Base-by-base conservation (phyloP, 2,888 invertebrate genomes). In the Holacanthella duospinosa region DNA sequence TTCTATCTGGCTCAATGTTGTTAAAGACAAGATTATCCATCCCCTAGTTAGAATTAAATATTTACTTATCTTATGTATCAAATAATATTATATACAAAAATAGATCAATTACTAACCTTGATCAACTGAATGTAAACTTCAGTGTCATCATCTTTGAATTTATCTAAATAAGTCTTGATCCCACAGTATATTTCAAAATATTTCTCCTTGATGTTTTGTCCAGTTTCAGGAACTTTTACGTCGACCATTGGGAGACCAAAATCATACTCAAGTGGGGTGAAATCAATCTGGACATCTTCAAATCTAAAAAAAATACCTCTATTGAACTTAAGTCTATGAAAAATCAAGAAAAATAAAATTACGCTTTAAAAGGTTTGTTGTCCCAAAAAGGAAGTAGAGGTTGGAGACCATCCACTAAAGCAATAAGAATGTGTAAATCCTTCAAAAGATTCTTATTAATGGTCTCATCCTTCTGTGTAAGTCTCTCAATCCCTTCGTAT, bases 371-470 rank as follows among this genome's bases (percentile, higher is more conserved):
- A 24, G 76, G 72, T 29, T 77, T 76, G 75, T 87, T 87, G 28
- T 85, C 78, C 80, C 88, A 87, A 63, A 83, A 78, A 1, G 89
- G 89, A 64, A 92, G 77, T 62, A 87, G 80, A 59, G 81, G 79
- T 60, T 85, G 82, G 25, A 79, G 76, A 60, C 86, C 87, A 1
- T 85, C 82, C 64, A 91, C 75, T 55, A 84, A 78, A 12, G 86
- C 82, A 60, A 82, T 80, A 0, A 92, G 79, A 25, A 89, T 84
- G 71, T 81, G 83, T 68, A 93, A 80, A 59, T 84, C 82, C 44
- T 85, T 80, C 59, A 86, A 77, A 55, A 90, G 78, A 87, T 87
- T 59, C 87, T 70, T 44, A 82, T 80, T 74, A 86, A 78, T 1
- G 76, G 74, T 27, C 78, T 75, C 69, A 82, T 80, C 6, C 80